Percentiles rank a stretch among this genome's conserved stretches.
Evolutionary conservation across 2,797 vertebrate species (phyloP).

Genomic region (Petrocephalus schoutedeni): DNA sequence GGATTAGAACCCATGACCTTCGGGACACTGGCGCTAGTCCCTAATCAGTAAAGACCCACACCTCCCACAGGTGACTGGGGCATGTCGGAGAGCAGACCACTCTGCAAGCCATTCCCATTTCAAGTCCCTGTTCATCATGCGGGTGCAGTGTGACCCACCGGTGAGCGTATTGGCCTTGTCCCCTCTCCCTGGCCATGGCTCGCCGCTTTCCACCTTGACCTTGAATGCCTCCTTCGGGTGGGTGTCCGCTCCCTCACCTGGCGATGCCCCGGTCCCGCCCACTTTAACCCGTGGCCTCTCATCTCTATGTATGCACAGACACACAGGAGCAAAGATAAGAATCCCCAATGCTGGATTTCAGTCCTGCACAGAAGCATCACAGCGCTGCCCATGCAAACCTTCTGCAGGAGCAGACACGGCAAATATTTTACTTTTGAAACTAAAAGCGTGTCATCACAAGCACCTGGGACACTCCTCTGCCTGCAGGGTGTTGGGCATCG

Average conservation of each 20-base stretch:
- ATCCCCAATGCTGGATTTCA: neutral
- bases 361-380: neutral
- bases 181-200: constrained; percentile 39
- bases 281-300: constrained; percentile 66
- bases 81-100: neutral
- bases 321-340: neutral
- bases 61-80: neutral
- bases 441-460: neutral
- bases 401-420: neutral
- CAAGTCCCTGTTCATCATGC: neutral
- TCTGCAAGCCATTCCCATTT: neutral
- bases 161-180: constrained; percentile 63
- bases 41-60: neutral
- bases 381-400: neutral
- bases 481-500: neutral
- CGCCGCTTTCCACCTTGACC: constrained; percentile 56
- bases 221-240: constrained; percentile 59
- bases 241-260: constrained; percentile 58
- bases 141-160: neutral
- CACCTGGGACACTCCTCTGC: neutral
- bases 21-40: neutral
- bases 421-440: neutral
- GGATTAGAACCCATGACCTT: neutral
- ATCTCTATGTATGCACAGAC: constrained; percentile 62
- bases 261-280: constrained; percentile 68